These are phyloP conservation scores for Polydrusus tereticollis DNA, from an alignment of 2,888 invertebrate genomes.

Conservation along the genomic window DNA sequence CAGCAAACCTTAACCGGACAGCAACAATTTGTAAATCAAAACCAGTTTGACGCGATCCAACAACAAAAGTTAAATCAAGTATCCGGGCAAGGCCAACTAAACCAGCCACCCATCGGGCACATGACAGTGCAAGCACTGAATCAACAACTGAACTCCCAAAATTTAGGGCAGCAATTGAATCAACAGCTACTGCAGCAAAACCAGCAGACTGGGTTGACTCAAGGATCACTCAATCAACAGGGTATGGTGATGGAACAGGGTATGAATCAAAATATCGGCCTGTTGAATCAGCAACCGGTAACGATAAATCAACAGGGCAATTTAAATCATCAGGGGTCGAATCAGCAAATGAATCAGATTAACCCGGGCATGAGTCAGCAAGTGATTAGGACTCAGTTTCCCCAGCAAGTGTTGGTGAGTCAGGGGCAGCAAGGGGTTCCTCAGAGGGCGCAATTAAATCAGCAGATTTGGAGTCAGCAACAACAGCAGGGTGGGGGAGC, in stretches of 20 bases:
- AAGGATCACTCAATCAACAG: slow-evolving; percentile 40
- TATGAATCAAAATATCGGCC: slow-evolving; percentile 28
- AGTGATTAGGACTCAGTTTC: slow-evolving; percentile 44
- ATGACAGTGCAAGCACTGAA: slow-evolving; percentile 54
- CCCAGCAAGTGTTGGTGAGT: slow-evolving; percentile 55
- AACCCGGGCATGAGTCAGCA: slow-evolving; percentile 44
- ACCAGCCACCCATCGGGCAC: slow-evolving; percentile 39
- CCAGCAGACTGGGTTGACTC: slow-evolving; percentile 47
- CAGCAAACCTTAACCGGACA: slow-evolving; percentile 68
- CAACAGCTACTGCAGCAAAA: slow-evolving; percentile 56
- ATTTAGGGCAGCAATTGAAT: slow-evolving; percentile 56
- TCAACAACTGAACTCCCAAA: slow-evolving; percentile 55
- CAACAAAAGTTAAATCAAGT: slow-evolving; percentile 55
- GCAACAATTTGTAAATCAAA: slow-evolving; percentile 66
- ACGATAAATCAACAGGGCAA: slow-evolving; percentile 7
- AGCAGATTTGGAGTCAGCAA: slow-evolving; percentile 58
- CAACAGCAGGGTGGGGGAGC: slow-evolving; percentile 54
- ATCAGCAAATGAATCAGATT: slow-evolving; percentile 41
- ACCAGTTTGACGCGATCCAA: slow-evolving; percentile 51
- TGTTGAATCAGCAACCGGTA: slow-evolving; percentile 36
- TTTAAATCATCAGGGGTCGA: slow-evolving; percentile 16
- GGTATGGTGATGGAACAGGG: slow-evolving; percentile 43
- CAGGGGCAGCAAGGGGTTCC: slow-evolving; percentile 52
- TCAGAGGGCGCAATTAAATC: slow-evolving; percentile 58
- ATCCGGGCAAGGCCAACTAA: slow-evolving; percentile 59